These are phyloP conservation scores for Patella ulyssiponensis DNA, from an alignment of 2,888 invertebrate genomes.

Conservation along the genomic window DNA sequence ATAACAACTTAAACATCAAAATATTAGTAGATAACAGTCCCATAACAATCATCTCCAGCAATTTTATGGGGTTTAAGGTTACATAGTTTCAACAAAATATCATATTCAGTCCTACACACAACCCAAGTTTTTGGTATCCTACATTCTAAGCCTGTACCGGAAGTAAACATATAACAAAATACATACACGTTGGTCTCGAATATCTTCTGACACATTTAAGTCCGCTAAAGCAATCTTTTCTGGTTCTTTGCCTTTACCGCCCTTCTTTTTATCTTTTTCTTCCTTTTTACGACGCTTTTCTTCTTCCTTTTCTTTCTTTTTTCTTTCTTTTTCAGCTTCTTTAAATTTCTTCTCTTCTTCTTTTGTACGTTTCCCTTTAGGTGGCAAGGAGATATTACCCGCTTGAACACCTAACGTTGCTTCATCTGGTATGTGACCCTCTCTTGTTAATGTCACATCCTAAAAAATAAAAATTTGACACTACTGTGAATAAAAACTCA, in stretches of 20 bases:
- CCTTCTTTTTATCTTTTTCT: slow-evolving; percentile 42
- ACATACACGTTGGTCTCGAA: slow-evolving; percentile 40
- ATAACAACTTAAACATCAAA: neutral
- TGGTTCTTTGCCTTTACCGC: slow-evolving; percentile 63
- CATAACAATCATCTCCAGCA: too few relatives aligned
- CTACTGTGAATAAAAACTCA: slow-evolving; percentile 10
- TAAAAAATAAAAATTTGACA: slow-evolving; percentile 14
- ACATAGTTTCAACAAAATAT: too few relatives aligned
- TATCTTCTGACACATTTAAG: slow-evolving; percentile 40
- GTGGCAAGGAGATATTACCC: slow-evolving; percentile 1
- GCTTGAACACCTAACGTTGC: neutral
- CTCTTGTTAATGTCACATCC: slow-evolving; percentile 30
- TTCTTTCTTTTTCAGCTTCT: slow-evolving; percentile 53
- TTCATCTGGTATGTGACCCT: slow-evolving; percentile 21
- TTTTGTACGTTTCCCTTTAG: slow-evolving; percentile 56
- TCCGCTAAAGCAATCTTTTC: slow-evolving; percentile 28
- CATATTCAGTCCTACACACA: too few relatives aligned
- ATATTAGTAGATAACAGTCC: neutral
- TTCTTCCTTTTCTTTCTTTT: slow-evolving; percentile 51
- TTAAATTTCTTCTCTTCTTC: slow-evolving; percentile 63
- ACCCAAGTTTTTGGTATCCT: too few relatives aligned
- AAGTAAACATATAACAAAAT: too few relatives aligned
- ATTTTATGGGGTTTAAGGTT: too few relatives aligned
- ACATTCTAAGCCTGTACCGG: too few relatives aligned
- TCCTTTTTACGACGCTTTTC: slow-evolving; percentile 49